A percentile compares a stretch with the other conserved stretches of the same genome.
These are phyloP conservation scores for Parauchenoglanis ngamensis DNA, from an alignment of 2,797 vertebrate genomes.

Conservation along the genomic window DNA sequence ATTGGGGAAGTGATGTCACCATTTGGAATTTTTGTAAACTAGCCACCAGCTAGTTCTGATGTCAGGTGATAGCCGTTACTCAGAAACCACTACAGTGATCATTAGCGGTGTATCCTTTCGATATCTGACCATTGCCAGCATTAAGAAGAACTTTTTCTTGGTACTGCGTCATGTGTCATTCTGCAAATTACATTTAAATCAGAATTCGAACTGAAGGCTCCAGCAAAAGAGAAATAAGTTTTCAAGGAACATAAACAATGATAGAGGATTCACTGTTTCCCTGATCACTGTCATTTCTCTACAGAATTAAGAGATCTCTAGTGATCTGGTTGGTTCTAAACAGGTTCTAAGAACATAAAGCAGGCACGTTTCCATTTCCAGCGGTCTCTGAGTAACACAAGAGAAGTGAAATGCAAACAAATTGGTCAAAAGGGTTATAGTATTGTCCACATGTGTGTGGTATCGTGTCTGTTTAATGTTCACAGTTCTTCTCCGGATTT, in stretches of 20 bases:
- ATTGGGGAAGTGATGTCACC: neutral
- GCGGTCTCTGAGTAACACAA: neutral
- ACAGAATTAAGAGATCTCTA: neutral
- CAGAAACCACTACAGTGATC: neutral
- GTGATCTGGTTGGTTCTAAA: neutral
- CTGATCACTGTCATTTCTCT: neutral
- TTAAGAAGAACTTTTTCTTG: neutral
- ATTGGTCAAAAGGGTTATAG: neutral
- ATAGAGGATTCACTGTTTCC: neutral
- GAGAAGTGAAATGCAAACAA: slow-evolving; percentile 20
- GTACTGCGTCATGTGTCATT: neutral
- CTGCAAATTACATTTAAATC: neutral
- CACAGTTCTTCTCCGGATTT: slow-evolving; percentile 8
- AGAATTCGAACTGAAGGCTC: neutral
- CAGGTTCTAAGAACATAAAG: neutral
- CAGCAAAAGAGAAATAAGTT: neutral
- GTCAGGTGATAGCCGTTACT: neutral
- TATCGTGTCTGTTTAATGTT: slow-evolving; percentile 31
- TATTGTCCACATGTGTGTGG: slow-evolving; percentile 32
- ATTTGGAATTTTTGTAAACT: neutral
- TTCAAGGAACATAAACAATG: neutral
- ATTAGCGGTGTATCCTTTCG: neutral
- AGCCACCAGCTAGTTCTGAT: neutral
- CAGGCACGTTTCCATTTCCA: neutral
- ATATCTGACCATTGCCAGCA: neutral